Percentiles rank a stretch among this genome's conserved stretches.
These are phyloP conservation scores for Brassicogethes aeneus DNA, from an alignment of 2,888 invertebrate species.

Conservation along the genomic window DNA sequence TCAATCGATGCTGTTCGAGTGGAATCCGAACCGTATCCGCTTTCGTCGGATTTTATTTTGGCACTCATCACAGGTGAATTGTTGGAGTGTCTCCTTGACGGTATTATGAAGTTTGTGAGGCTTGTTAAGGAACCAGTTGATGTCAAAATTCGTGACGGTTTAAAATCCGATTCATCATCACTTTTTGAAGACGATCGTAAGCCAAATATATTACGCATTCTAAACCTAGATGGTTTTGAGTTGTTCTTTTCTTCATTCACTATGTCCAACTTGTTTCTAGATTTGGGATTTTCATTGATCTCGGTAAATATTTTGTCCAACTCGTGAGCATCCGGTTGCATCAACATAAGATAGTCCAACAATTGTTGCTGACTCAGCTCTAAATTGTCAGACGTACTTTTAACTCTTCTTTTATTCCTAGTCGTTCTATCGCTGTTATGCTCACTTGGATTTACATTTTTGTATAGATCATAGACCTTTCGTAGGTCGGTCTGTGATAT, in stretches of 20 bases:
- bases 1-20: conserved; percentile 45
- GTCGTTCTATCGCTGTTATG: conserved; percentile 16
- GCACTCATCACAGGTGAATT: conserved; percentile 19
- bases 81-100: conserved; percentile 30
- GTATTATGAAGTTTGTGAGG: conserved; percentile 31
- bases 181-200: conserved; percentile 29
- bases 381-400: conserved; percentile 28
- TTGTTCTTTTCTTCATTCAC: conserved; percentile 13
- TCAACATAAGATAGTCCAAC: conserved; percentile 33
- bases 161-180: conserved; percentile 33
- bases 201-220: conserved; percentile 27
- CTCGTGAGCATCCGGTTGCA: conserved; percentile 32
- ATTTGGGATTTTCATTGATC: conserved; percentile 24
- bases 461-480: conserved; percentile 30
- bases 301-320: conserved; percentile 22
- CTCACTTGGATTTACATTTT: conserved; percentile 17
- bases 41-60: conserved; percentile 43
- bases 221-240: conserved; percentile 26
- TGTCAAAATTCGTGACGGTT: conserved; percentile 23
- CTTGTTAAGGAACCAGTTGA: conserved; percentile 34
- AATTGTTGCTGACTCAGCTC: conserved; percentile 35
- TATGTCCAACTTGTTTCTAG: conserved; percentile 14
- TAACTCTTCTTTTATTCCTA: conserved; percentile 22
- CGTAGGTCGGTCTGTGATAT: conserved; percentile 24
- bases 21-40: conserved; percentile 53